These are phyloP conservation scores for Lepidonotus clava DNA, from an alignment of 2,888 invertebrate genomes.

Conservation along the genomic window DNA sequence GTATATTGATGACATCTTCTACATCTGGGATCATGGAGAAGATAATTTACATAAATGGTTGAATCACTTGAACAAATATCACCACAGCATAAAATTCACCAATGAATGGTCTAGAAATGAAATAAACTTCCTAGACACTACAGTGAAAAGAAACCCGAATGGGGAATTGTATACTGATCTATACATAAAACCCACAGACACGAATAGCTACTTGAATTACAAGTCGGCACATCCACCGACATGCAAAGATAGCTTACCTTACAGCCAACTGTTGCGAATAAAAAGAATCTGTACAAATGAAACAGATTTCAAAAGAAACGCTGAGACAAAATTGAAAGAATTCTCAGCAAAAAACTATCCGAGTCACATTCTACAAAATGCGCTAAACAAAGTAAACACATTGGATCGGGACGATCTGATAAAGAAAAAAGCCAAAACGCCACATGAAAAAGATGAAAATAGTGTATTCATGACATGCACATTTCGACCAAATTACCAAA, in stretches of 20 bases:
- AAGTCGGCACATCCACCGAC: not conserved
- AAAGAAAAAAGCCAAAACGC: not conserved
- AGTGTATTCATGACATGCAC: not conserved
- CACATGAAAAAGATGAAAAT: not conserved
- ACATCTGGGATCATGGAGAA: not conserved
- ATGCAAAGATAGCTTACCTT: not conserved
- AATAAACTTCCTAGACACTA: conserved; percentile 3
- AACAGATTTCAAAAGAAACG: not conserved
- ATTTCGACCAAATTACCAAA: not conserved
- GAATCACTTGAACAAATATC: not conserved
- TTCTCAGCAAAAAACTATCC: not conserved
- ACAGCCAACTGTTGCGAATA: not conserved
- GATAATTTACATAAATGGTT: not conserved
- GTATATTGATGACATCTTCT: conserved; percentile 26
- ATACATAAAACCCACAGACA: not conserved
- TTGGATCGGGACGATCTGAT: not conserved
- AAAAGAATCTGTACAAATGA: not conserved
- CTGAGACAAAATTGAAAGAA: not conserved
- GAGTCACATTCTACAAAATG: not conserved
- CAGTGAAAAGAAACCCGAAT: not conserved
- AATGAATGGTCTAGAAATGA: not conserved
- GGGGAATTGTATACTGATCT: not conserved
- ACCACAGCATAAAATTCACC: not conserved
- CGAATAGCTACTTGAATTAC: not conserved
- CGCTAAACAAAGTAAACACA: not conserved